phyloP scores from a whole-genome alignment of 2,888 invertebrate species.

The Uropetala carovei region DNA sequence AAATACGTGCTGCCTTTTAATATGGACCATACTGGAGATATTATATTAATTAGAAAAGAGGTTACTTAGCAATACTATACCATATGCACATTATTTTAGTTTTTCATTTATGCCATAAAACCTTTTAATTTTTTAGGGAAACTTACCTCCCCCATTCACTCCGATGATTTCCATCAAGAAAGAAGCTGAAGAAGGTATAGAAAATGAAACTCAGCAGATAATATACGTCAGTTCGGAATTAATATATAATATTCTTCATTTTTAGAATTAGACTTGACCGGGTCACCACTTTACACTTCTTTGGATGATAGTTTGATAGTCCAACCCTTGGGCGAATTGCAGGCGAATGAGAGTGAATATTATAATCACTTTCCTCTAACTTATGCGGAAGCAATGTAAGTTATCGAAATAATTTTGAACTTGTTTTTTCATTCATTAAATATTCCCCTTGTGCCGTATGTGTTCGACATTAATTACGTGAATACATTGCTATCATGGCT shows the following conservation, averaged over 20 bases:
- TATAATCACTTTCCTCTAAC: constrained; percentile 23
- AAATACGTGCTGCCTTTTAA: neutral
- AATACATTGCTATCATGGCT: too few relatives aligned
- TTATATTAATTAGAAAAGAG: constrained; percentile 43
- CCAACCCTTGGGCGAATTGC: neutral
- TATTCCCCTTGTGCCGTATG: neutral
- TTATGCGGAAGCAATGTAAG: constrained; percentile 22
- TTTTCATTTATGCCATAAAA: too few relatives aligned
- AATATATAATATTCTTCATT: neutral
- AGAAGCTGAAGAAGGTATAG: constrained; percentile 27
- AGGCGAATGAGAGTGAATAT: constrained; percentile 11
- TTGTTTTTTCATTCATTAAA: neutral
- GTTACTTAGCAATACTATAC: neutral
- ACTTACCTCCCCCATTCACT: neutral
- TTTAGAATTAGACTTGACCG: constrained; percentile 44
- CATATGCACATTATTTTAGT: neutral
- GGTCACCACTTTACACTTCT: constrained; percentile 41
- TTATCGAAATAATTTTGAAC: neutral
- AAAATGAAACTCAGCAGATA: neutral
- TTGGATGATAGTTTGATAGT: constrained; percentile 43
- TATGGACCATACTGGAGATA: neutral
- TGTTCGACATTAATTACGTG: neutral
- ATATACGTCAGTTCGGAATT: neutral
- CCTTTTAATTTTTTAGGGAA: neutral
- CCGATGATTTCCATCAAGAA: constrained; percentile 29